Evolutionary conservation across 2,888 invertebrate species (phyloP), one percentile per base, ranked within the genome.

Genomic region (Aphelenchoides bicaudatus): DNA sequence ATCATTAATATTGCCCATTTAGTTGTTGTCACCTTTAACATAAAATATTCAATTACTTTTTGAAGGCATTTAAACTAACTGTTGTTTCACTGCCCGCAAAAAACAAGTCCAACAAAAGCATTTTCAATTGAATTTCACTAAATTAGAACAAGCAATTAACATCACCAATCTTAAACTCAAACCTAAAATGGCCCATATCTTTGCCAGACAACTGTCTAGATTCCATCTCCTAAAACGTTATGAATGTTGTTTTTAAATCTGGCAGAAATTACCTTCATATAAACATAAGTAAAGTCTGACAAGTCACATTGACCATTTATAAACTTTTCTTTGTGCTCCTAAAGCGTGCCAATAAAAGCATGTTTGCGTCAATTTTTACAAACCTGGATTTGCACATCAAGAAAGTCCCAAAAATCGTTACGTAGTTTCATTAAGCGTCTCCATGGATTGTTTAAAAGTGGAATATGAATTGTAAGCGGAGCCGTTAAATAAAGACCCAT

Each of bases 11-110:
- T 67, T 10, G 71, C 78, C 77, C 77, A 78, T 62, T 76, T 76
- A 25, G 74, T 65, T 3, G 78, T 78, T 16, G 75, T 78, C 30
- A 76, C 75, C n/a, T n/a, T n/a, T n/a, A n/a, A n/a, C n/a, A n/a
- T n/a, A n/a, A n/a, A n/a, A n/a, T n/a, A n/a, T n/a, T n/a, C n/a
- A n/a, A n/a, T n/a, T n/a, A n/a, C n/a, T n/a, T n/a, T n/a, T n/a
- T n/a, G n/a, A n/a, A n/a, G n/a, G n/a, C n/a, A n/a, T n/a, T n/a
- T n/a, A n/a, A n/a, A n/a, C n/a, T n/a, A n/a, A n/a, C n/a, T 19
- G 78, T 76, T 2, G 77, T 77, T 53, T 77, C 77, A 70, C 70
- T 74, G 28, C 77, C 77, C 29, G 77, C 77, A 43, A 75, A 75
- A 63, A 76, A 78, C 16, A 78, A 62, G 58, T 78, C 78, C 5